Evolutionary conservation across 2,113 vertebrate species (phyloP), one percentile per base, ranked within the genome.

Genomic region (Tachysurus vachellii): DNA sequence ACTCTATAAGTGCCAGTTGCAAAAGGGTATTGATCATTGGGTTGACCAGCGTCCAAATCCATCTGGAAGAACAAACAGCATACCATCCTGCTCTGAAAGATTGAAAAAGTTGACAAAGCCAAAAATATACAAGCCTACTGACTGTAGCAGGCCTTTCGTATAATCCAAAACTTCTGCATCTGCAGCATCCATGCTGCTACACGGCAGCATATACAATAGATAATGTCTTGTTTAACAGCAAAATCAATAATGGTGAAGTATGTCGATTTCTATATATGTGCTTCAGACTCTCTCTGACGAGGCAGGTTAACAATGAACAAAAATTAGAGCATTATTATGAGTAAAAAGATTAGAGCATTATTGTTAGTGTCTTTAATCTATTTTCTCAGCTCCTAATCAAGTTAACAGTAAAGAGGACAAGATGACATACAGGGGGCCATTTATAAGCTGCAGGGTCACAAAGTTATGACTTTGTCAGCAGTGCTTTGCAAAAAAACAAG

Each of bases 11-110:
- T 53, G 44, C 44, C 44, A 50, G 44, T 76, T 53, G 44, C 73
- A 76, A 50, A 76, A 50, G 73, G 5, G 23, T 76, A 76, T 76
- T 76, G 73, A 76, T 76, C 73, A n/a, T 13, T 76, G 73, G 44
- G 44, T 76, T 76, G 4, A 76, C 21, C 44, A n/a, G 26, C 4
- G 3, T 76, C 73, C 44, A 53, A 21, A 5, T n/a, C 44, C 44
- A 76, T 53, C 23, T 50, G 44, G 73, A 44, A 76, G 73, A 50
- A 76, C 44, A 76, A 76, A 76, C 21, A 50, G 5, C 44, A 50
- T 50, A 5, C 11, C 23, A 50, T 26, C 73, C 44, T 75, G 21
- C 71, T 11, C 42, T 75, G 71, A 26, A 76, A 76, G 21, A 76
- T 2, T 47, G 17, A 9, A n/a, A 71, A 44, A 31, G 28, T 36